Evolutionary conservation across 2,888 invertebrate species (phyloP).

Genomic region (Eudemis profundana): DNA sequence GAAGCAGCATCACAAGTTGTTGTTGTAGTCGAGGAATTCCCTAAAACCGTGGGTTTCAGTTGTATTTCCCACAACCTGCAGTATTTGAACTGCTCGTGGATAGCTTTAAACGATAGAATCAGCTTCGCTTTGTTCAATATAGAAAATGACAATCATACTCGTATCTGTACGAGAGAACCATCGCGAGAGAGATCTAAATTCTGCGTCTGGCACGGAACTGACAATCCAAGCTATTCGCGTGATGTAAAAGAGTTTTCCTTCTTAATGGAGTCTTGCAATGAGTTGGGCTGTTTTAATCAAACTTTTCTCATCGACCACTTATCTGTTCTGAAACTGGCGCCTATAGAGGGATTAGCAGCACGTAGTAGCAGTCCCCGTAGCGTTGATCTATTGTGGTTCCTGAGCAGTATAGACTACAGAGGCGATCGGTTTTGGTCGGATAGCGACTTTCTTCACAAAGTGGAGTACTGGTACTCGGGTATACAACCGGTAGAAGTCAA

Average conservation of each 20-base stretch:
- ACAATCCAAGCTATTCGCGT: neutral
- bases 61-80: neutral
- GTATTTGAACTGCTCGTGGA: neutral
- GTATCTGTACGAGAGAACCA: neutral
- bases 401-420: neutral
- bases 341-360: too few relatives aligned
- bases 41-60: neutral
- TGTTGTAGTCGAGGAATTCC: neutral
- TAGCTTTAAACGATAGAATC: neutral
- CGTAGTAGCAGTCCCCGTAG: neutral
- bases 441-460: conserved; percentile 1
- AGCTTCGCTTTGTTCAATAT: neutral
- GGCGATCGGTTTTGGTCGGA: neutral
- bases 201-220: neutral
- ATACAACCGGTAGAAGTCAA: neutral
- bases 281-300: neutral
- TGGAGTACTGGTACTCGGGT: neutral
- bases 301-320: neutral
- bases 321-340: too few relatives aligned
- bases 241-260: neutral
- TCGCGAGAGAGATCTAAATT: neutral
- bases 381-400: neutral
- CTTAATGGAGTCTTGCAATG: neutral
- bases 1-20: neutral
- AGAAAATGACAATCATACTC: neutral